Percentiles rank a stretch among this genome's conserved stretches.
These are phyloP conservation scores for Amblyjoppa fuscipennis DNA, from an alignment of 2,888 invertebrate genomes.

Conservation along the genomic window DNA sequence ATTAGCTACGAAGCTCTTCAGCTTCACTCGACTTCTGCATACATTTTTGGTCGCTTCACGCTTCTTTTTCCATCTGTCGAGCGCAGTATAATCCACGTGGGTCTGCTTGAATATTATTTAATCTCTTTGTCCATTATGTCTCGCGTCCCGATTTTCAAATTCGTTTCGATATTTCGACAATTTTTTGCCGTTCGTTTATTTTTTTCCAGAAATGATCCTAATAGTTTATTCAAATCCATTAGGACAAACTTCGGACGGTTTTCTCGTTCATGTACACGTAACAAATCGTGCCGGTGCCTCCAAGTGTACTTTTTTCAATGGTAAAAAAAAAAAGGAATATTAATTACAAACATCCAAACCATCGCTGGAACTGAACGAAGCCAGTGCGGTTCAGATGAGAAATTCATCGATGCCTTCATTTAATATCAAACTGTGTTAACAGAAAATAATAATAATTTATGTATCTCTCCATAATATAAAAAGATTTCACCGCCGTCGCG, in stretches of 20 bases:
- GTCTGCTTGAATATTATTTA: conserved; percentile 5
- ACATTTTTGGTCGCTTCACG: conserved; percentile 2
- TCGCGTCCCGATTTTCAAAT: not conserved
- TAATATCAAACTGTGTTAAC: too few species aligned
- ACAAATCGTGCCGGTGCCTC: too few species aligned
- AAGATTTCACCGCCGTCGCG: too few species aligned
- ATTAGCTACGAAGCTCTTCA: conserved; percentile 63
- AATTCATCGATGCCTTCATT: too few species aligned
- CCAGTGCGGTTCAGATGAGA: too few species aligned
- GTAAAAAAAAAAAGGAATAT: too few species aligned
- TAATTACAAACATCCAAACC: too few species aligned
- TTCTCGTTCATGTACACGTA: not conserved
- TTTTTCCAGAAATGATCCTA: not conserved
- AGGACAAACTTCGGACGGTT: not conserved
- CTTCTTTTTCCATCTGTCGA: conserved; percentile 19
- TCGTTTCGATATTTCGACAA: not conserved
- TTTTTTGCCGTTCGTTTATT: not conserved
- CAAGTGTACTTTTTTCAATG: too few species aligned
- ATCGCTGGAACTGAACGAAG: too few species aligned
- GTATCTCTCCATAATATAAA: too few species aligned
- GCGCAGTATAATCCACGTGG: not conserved
- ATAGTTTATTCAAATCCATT: not conserved
- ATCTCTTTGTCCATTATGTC: conserved; percentile 3
- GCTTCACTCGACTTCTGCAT: conserved; percentile 37
- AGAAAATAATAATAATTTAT: too few species aligned